A percentile compares a stretch with the other conserved stretches of the same genome.
Conservation (phyloP, 2,888 invertebrate species). For the Boloria selene region DNA sequence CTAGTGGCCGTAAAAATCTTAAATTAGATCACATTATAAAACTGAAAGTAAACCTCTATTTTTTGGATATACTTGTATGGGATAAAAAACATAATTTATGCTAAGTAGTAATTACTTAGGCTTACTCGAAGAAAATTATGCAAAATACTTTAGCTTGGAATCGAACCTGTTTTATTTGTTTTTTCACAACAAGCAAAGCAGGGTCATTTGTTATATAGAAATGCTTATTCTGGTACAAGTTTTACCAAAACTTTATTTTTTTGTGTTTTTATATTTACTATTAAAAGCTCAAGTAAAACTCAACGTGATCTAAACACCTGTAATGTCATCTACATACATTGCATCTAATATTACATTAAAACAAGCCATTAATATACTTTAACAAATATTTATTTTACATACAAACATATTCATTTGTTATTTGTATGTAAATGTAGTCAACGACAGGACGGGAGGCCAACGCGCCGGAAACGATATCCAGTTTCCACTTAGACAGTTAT, state of each 20-base stretch:
- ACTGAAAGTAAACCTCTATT: constrained; percentile 14
- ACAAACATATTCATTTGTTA: constrained; percentile 22
- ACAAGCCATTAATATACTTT: background rate
- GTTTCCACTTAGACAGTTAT: constrained; percentile 40
- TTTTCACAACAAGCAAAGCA: too few species aligned
- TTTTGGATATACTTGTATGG: constrained; percentile 17
- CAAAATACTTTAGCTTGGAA: too few species aligned
- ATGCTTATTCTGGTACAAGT: too few species aligned
- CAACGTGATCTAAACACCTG: too few species aligned
- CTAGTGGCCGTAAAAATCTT: constrained; percentile 52
- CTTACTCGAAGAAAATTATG: too few species aligned
- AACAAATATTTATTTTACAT: constrained; percentile 18
- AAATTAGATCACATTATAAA: constrained; percentile 39
- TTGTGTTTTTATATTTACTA: too few species aligned
- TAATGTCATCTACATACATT: too few species aligned
- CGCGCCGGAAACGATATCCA: constrained; percentile 39
- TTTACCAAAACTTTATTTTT: too few species aligned
- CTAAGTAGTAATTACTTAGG: background rate
- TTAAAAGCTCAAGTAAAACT: too few species aligned
- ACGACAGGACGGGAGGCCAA: constrained; percentile 30
- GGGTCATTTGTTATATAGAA: too few species aligned
- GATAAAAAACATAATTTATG: background rate
- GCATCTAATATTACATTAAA: background rate
- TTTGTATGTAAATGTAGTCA: constrained; percentile 27
- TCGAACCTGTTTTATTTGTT: too few species aligned